A percentile compares a stretch with the other conserved stretches of the same genome.
phyloP scores from a whole-genome alignment of 2,797 vertebrate species.

The Typhlichthys subterraneus region DNA sequence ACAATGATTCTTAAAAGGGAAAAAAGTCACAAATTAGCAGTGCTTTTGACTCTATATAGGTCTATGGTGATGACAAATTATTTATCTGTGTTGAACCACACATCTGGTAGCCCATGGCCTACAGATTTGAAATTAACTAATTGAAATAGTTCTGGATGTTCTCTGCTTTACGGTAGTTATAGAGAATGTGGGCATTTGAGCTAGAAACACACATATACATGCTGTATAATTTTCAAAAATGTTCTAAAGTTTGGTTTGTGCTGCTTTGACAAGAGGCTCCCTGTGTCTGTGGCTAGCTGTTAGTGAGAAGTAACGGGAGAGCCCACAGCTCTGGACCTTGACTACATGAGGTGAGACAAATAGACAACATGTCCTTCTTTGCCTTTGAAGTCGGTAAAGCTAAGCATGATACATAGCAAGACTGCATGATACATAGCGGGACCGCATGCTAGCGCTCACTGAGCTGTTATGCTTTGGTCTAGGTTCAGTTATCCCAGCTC shows the following conservation, averaged over 20 bases:
- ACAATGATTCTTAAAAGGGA: constrained; percentile 16
- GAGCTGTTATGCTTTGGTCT: constrained; percentile 2
- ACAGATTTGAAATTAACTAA: too few species aligned
- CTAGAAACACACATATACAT: too few species aligned
- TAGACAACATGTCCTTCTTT: not conserved
- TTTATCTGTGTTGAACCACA: too few species aligned
- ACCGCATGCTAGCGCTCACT: constrained; percentile 4
- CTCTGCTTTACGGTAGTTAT: too few species aligned
- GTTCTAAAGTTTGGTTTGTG: too few species aligned
- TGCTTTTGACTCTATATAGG: too few species aligned
- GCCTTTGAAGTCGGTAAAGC: constrained; percentile 1
- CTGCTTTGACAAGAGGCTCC: not conserved
- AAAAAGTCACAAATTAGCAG: too few species aligned
- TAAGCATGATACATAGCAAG: constrained; percentile 8
- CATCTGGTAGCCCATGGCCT: too few species aligned
- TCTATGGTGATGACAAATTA: too few species aligned
- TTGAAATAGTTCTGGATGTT: too few species aligned
- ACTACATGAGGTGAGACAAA: not conserved
- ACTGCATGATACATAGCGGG: constrained; percentile 5
- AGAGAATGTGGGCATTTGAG: too few species aligned
- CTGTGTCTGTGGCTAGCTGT: not conserved
- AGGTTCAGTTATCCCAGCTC: constrained; percentile 12
- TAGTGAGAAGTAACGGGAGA: not conserved
- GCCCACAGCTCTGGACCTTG: not conserved
- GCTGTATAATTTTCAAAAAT: too few species aligned